Evolutionary conservation across 1,140 invertebrate species (phyloP).

Genomic region (Bombus vancouverensis): DNA sequence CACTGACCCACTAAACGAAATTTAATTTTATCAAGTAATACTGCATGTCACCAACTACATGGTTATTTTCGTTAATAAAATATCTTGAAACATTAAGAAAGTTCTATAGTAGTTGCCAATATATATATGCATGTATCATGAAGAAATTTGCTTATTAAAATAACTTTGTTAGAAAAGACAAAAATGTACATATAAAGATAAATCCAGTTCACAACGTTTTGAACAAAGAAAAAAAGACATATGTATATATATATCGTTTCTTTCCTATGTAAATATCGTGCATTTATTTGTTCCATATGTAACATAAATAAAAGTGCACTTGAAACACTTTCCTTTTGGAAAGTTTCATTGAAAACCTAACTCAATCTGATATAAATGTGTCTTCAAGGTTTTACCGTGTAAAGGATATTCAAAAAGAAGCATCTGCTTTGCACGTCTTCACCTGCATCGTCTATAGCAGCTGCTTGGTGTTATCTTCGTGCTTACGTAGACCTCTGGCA

Average conservation of each 20-base stretch:
- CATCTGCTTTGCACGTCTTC: conserved; percentile 61
- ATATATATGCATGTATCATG: neutral
- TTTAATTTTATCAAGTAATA: conserved; percentile 48
- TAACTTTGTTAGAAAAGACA: neutral
- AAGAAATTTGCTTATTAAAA: neutral
- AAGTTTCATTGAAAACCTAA: conserved; percentile 55
- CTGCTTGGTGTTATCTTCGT: conserved; percentile 62
- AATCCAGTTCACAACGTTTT: neutral
- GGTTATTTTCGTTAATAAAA: neutral
- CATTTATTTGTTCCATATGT: neutral
- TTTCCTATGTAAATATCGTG: neutral
- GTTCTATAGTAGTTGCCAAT: neutral
- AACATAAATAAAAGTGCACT: conserved; percentile 34
- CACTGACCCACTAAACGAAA: conserved; percentile 58
- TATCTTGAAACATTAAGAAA: neutral
- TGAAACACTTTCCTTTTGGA: conserved; percentile 42
- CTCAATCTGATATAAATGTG: neutral
- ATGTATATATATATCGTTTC: neutral
- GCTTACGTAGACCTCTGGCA: conserved; percentile 63
- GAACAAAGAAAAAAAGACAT: neutral
- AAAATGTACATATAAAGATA: neutral
- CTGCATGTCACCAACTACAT: conserved; percentile 8
- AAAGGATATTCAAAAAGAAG: conserved; percentile 57
- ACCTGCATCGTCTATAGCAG: conserved; percentile 58
- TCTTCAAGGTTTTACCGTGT: conserved; percentile 26